A percentile compares a stretch with the other conserved stretches of the same genome.
Evolutionary conservation across 2,797 vertebrate genomes (phyloP).

Genomic region (Florisuga fusca): DNA sequence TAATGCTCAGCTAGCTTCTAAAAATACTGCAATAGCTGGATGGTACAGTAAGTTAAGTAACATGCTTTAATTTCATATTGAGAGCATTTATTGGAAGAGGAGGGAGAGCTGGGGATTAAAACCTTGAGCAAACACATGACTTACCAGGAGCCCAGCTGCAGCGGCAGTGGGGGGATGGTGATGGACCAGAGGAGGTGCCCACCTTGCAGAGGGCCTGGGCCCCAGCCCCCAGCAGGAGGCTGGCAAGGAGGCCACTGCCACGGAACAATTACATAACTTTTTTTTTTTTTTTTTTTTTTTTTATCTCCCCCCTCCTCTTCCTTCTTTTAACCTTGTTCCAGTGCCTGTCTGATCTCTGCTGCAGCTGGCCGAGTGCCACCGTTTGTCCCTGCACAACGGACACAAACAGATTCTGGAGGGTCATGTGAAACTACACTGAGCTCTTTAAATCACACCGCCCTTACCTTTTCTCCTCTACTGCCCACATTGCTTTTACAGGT

Average conservation of each 20-base stretch:
- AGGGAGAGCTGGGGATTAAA: slow-evolving; percentile 21
- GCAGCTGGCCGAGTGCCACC: slow-evolving; percentile 25
- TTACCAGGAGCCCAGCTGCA: not conserved
- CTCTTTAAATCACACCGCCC: not conserved
- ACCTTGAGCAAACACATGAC: not conserved
- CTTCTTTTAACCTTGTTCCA: slow-evolving; percentile 6
- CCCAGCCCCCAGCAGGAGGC: not conserved
- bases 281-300: not conserved
- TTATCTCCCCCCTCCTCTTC: not conserved
- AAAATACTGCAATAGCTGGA: slow-evolving; percentile 55
- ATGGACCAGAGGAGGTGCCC: slow-evolving; percentile 23
- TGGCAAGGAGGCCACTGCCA: accelerated
- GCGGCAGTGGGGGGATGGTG: not conserved
- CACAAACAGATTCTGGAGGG: slow-evolving; percentile 40
- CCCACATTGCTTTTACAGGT: slow-evolving; percentile 32
- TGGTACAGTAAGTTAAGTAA: slow-evolving; percentile 53
- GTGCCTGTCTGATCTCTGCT: not conserved
- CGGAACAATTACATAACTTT: not conserved
- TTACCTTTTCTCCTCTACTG: slow-evolving; percentile 23
- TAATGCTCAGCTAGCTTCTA: slow-evolving; percentile 49
- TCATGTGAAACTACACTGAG: slow-evolving; percentile 52
- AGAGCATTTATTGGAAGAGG: slow-evolving; percentile 31
- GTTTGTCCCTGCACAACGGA: slow-evolving; percentile 39
- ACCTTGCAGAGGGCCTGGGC: not conserved
- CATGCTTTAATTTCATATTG: slow-evolving; percentile 52